Base-by-base conservation (phyloP, 2,113 vertebrate genomes). In the Hypomesus transpacificus region DNA sequence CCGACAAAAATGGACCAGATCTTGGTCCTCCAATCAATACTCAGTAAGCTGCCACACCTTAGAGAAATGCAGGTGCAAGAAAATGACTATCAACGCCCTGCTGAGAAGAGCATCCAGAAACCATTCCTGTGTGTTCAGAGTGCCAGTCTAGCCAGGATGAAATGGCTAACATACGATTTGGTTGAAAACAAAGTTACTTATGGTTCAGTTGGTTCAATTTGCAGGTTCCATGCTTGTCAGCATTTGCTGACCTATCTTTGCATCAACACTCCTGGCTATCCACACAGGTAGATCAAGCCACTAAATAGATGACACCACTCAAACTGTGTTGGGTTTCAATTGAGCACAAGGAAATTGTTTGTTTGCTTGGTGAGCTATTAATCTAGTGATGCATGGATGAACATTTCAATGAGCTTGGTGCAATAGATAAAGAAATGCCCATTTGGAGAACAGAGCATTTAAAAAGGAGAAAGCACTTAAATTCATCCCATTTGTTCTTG, bases 21-120 rank as follows among this genome's bases (percentile, higher is more conserved):
- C 81, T 78, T 79, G 74, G 65, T 77, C 73, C 60, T 77, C 77
- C 75, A 82, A 88, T 89, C 86, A 79, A 85, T 86, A 81, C 72
- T n/a, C 57, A 58, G 64, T 75, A 58, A 57, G 65, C 53, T 56
- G 53, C 46, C 20, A 18, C 67, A 24, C 24, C 56, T 61, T n/a
- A 57, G 51, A 68, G 57, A 64, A 69, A 39, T n/a, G 53, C 53
- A 56, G 14, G 53, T 18, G 16, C 3, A 56, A 56, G 53, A n/a
- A 56, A n/a, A 16, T 56, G 14, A 56, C 53, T 56, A 56, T n/a
- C 53, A 46, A 46, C 16, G 16, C 53, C 53, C 53, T 56, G n/a
- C 53, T 56, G 53, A 3, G 53, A 46, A 56, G 53, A 16, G 17
- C 24, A 16, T n/a, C n/a, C 16, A 56, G 17, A 56, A 56, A 56